Evolutionary conservation across 2,888 invertebrate species (phyloP), one percentile per base, ranked within the genome.

Genomic region (Muscina levida): DNA sequence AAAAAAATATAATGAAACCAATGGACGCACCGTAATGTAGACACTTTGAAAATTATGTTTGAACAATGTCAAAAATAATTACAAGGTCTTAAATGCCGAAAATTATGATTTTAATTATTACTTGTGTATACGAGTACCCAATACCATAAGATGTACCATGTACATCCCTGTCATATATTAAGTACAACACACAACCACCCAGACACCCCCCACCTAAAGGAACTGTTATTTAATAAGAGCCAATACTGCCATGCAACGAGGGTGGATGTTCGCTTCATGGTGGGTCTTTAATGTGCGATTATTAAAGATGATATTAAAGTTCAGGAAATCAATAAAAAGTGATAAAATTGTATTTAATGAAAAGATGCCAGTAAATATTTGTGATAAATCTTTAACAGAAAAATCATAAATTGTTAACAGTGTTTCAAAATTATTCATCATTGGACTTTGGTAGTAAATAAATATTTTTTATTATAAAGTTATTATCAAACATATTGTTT

Each of bases 61-160:
- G 66, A 83, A 67, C 73, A 82, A 82, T 81, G 88, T 88, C 88
- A 88, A 87, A 88, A 87, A 88, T 88, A 89, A 88, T 88, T 88
- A 88, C 87, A 87, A 84, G 84, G 87, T 85, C 88, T 89, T 89
- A 89, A 88, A 87, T 87, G 86, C 85, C 85, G 85, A 86, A 87
- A 88, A 88, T 88, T 88, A 87, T 88, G 86, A 88, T 88, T 88
- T 87, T 88, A 88, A 88, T 88, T 88, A 88, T 85, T 86, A 84
- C 82, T 83, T 79, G n/a, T 78, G 44, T 22, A 42, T 31, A 72
- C 39, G 4, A n/a, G 26, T 13, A 57, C 59, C 37, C 56, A 37
- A 59, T 11, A 59, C 3, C 31, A 13, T 11, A 51, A 22, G 10
- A 51, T 19, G 4, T 22, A 51, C 22, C 51, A 17, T 3, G 22